Evolutionary conservation across 2,888 invertebrate genomes (phyloP).

Genomic region (Desoria tigrina): DNA sequence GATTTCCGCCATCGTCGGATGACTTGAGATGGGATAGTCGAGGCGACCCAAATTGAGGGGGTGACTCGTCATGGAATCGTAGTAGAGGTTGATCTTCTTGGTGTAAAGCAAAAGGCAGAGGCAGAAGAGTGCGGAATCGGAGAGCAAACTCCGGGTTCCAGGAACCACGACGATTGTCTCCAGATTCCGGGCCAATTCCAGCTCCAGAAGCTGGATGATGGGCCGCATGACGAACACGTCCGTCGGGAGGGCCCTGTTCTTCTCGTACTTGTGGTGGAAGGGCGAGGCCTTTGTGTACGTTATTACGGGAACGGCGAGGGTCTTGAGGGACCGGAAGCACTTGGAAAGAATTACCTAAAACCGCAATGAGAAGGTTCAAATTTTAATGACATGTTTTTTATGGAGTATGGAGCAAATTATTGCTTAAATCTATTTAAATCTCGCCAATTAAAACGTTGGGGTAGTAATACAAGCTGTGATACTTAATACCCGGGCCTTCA

Average conservation of each 20-base stretch:
- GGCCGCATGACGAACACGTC: neutral
- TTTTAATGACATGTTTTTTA: too few species aligned
- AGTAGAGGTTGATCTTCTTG: neutral
- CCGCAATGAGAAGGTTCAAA: too few species aligned
- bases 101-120: neutral
- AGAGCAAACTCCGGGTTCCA: neutral
- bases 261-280: constrained; percentile 1
- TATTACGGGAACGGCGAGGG: neutral
- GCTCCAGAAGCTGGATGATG: neutral
- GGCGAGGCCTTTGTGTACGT: neutral
- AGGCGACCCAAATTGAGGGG: neutral
- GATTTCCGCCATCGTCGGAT: neutral
- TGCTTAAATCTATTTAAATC: too few species aligned
- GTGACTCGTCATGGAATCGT: neutral
- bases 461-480: too few species aligned
- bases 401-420: too few species aligned
- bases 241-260: neutral
- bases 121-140: constrained; percentile 6
- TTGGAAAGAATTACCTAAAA: neutral
- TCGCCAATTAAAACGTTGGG: too few species aligned
- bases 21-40: neutral
- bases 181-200: neutral
- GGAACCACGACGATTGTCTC: constrained; percentile 6
- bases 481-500: too few species aligned
- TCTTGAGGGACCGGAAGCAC: neutral